These are phyloP conservation scores for Sminthurinus aureus DNA, from an alignment of 2,888 invertebrate genomes.

Conservation along the genomic window DNA sequence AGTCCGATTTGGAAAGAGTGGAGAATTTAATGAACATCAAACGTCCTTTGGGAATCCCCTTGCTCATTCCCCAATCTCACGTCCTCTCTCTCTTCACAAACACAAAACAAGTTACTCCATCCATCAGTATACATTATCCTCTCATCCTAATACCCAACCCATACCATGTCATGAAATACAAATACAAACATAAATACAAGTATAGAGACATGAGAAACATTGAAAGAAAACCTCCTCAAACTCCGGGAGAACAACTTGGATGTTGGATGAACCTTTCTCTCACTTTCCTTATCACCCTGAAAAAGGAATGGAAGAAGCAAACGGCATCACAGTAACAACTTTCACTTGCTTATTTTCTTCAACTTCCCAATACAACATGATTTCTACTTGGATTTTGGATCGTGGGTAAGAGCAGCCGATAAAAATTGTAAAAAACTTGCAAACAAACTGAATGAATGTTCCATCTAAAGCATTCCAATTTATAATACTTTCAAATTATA, in stretches of 20 bases:
- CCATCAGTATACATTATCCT: slow-evolving; percentile 15
- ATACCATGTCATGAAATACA: neutral
- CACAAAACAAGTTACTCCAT: slow-evolving; percentile 15
- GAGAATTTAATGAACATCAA: slow-evolving; percentile 60
- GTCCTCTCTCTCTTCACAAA: neutral
- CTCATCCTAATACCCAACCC: neutral
- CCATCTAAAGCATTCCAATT: no score
- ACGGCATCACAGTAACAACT: neutral
- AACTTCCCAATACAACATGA: slow-evolving; percentile 35
- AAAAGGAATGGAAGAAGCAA: neutral
- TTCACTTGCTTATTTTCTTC: neutral
- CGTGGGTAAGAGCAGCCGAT: no score
- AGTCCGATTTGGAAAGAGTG: slow-evolving; percentile 51
- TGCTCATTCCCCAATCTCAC: neutral
- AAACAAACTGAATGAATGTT: no score
- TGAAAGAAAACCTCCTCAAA: neutral
- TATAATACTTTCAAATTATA: no score
- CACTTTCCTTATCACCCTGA: neutral
- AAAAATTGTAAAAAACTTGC: no score
- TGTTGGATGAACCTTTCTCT: no score
- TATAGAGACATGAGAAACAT: neutral
- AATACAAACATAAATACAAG: neutral
- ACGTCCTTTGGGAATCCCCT: slow-evolving; percentile 55
- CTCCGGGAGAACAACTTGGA: no score
- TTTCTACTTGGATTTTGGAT: no score